phyloP scores from a whole-genome alignment of 2,113 vertebrate genomes.

The Pampusana beccarii region DNA sequence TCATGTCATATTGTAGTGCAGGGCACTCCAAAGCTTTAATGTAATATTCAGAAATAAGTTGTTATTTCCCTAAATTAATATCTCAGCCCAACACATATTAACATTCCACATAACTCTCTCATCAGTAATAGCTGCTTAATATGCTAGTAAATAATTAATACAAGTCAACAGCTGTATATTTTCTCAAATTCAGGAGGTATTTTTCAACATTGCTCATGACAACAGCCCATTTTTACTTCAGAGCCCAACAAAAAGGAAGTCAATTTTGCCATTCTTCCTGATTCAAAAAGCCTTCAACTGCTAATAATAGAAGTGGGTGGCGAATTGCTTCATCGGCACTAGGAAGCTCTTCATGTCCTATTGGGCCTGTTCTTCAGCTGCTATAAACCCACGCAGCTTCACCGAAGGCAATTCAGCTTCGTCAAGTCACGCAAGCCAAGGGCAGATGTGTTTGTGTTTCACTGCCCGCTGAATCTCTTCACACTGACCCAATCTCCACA shows the following conservation, averaged over 20 bases:
- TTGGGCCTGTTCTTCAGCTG: conserved; percentile 19
- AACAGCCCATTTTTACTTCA: conserved; percentile 23
- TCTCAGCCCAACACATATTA: neutral
- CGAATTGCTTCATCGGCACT: conserved; percentile 51
- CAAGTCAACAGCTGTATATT: neutral
- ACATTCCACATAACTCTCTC: neutral
- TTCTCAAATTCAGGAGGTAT: neutral
- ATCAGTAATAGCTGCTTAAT: neutral
- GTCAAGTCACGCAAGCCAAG: neutral
- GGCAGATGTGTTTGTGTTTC: neutral
- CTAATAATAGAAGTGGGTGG: conserved; percentile 54
- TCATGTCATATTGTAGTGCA: neutral
- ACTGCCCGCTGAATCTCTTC: neutral
- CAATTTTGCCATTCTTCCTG: conserved; percentile 51
- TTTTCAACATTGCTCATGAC: conserved; percentile 7
- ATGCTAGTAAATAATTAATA: neutral
- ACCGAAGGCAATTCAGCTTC: neutral
- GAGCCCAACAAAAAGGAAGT: conserved; percentile 43
- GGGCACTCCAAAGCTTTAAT: neutral
- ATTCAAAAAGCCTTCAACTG: conserved; percentile 31
- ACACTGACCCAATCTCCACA: neutral
- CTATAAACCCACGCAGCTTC: neutral
- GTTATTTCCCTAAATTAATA: neutral
- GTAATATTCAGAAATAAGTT: neutral
- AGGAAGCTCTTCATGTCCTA: conserved; percentile 45